These are phyloP conservation scores for Brachyopa scutellaris DNA, from an alignment of 2,888 invertebrate species.

Conservation along the genomic window DNA sequence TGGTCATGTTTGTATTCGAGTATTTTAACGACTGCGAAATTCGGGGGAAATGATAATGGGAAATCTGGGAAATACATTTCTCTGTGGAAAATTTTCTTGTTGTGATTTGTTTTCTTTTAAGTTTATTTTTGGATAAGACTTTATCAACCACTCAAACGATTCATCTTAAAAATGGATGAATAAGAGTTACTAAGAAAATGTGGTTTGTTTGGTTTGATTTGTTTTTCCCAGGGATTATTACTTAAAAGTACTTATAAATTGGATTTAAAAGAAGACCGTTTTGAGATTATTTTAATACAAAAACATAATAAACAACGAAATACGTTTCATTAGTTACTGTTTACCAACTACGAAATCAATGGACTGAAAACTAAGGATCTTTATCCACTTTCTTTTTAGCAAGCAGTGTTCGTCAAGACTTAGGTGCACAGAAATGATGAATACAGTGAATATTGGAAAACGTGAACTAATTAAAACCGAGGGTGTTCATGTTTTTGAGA, in stretches of 20 bases:
- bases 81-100: background rate
- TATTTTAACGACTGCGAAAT: slow-evolving; percentile 15
- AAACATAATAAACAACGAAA: too few relatives aligned
- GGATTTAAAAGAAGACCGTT: too few relatives aligned
- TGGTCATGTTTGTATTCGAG: slow-evolving; percentile 22
- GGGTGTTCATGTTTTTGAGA: too few relatives aligned
- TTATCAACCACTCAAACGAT: background rate
- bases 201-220: background rate
- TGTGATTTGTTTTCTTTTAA: background rate
- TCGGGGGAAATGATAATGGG: slow-evolving; percentile 1
- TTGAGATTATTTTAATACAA: too few relatives aligned
- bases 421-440: too few relatives aligned
- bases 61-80: slow-evolving; percentile 8
- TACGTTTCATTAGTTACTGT: too few relatives aligned
- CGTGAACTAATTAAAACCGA: too few relatives aligned
- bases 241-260: slow-evolving; percentile 2
- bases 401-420: too few relatives aligned
- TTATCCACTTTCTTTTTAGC: too few relatives aligned
- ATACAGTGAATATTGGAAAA: too few relatives aligned
- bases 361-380: too few relatives aligned
- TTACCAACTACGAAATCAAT: too few relatives aligned
- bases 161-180: background rate
- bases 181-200: background rate
- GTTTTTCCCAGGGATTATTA: background rate
- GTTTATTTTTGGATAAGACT: background rate